Evolutionary conservation across 2,113 vertebrate genomes (phyloP).

Genomic region (Aix galericulata): DNA sequence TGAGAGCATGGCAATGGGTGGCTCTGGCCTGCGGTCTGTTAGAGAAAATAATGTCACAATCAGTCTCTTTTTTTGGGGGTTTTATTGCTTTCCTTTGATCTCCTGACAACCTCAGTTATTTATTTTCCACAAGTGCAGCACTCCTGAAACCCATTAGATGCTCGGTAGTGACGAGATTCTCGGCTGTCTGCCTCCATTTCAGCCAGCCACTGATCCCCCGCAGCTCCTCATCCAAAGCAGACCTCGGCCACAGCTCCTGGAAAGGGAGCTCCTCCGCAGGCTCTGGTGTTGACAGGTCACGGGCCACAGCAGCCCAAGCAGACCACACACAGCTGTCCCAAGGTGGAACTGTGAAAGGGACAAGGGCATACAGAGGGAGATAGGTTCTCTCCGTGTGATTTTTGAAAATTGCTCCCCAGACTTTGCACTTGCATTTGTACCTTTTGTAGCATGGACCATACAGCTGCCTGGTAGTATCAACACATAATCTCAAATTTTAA

Average conservation of each 20-base stretch:
- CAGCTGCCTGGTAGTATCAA: not conserved
- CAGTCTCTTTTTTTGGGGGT: not conserved
- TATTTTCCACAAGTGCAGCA: not conserved
- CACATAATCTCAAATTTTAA: not conserved
- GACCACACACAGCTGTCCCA: rapidly evolving
- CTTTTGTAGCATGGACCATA: not conserved
- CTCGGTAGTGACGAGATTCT: not conserved
- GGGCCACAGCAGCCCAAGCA: not conserved
- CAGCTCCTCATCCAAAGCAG: not conserved
- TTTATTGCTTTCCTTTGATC: constrained; percentile 4
- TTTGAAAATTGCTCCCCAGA: not conserved
- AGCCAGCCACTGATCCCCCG: not conserved
- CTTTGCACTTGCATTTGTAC: not conserved
- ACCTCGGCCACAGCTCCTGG: not conserved
- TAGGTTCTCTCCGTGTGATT: not conserved
- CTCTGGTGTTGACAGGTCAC: not conserved
- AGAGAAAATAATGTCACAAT: not conserved
- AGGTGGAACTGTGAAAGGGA: not conserved
- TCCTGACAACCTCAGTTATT: not conserved
- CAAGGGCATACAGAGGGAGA: not conserved
- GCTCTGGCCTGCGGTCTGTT: not conserved
- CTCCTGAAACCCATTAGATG: not conserved
- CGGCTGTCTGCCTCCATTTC: not conserved
- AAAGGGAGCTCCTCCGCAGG: not conserved
- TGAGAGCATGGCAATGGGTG: not conserved